Conservation (phyloP, 2,888 invertebrate species). For the Acanthosepion esculentum region DNA sequence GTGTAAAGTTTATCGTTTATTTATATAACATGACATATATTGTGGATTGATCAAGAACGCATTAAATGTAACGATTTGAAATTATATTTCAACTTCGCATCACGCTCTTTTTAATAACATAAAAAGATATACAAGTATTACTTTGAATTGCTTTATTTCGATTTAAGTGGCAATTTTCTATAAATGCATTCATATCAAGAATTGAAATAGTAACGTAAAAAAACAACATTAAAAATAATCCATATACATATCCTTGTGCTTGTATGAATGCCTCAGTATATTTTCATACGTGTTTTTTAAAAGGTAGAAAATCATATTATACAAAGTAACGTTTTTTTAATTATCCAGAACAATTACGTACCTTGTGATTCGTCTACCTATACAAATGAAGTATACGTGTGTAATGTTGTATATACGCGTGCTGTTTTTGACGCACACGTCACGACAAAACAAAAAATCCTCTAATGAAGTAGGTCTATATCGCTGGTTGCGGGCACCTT, state of each 20-base stretch:
- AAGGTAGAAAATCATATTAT: background rate
- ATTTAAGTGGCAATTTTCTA: slow-evolving; percentile 17
- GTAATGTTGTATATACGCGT: background rate
- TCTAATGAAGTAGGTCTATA: background rate
- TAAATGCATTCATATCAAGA: background rate
- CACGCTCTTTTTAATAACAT: too few species aligned
- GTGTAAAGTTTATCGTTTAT: too few species aligned
- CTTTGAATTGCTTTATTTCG: background rate
- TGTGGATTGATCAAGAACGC: too few species aligned
- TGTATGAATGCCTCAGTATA: background rate
- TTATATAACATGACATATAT: too few species aligned
- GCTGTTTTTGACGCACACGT: background rate
- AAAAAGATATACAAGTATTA: background rate
- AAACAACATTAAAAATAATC: background rate
- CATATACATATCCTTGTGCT: background rate
- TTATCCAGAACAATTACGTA: background rate
- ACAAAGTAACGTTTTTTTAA: background rate
- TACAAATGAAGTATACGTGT: background rate
- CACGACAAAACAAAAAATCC: background rate
- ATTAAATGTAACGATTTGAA: too few species aligned
- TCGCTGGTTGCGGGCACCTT: background rate
- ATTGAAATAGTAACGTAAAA: background rate
- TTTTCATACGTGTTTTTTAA: background rate
- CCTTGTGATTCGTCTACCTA: background rate
- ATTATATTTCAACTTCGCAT: too few species aligned